Percentiles rank a stretch among this genome's conserved stretches.
phyloP scores from a whole-genome alignment of 92 coral and sea anemone species.

The Anthopleura xanthogrammica region DNA sequence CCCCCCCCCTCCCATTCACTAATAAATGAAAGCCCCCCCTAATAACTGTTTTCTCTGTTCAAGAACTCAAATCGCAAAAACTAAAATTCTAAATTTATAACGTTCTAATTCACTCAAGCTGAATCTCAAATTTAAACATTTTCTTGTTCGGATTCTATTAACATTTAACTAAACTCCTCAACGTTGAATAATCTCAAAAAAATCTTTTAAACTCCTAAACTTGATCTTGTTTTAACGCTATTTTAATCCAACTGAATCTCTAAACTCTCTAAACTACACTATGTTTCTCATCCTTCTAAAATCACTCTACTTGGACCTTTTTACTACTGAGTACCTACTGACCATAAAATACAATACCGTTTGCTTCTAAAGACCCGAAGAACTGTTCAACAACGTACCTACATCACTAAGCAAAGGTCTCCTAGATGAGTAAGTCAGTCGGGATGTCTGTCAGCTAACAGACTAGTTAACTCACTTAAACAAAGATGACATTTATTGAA shows the following conservation, averaged over 20 bases:
- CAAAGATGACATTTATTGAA: too few species aligned
- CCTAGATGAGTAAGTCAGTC: slow-evolving; percentile 39
- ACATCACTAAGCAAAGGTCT: slow-evolving; percentile 38
- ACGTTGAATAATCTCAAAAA: background rate
- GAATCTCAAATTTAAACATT: background rate
- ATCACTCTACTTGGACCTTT: background rate
- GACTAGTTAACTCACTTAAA: too few species aligned
- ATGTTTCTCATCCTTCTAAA: background rate
- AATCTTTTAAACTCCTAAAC: background rate
- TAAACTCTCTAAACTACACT: background rate
- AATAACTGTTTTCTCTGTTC: too few species aligned
- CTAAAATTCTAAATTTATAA: background rate
- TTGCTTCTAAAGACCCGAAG: slow-evolving; percentile 42
- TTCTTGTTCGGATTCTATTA: background rate
- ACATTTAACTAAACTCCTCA: too few species aligned
- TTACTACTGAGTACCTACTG: slow-evolving; percentile 14
- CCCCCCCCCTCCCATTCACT: too few species aligned
- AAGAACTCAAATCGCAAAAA: background rate
- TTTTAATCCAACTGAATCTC: background rate
- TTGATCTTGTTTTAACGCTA: background rate
- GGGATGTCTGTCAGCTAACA: background rate
- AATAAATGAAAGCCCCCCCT: too few species aligned
- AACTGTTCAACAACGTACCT: slow-evolving; percentile 41
- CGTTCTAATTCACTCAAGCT: too few species aligned
- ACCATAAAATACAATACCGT: slow-evolving; percentile 27